Evolutionary conservation across 2,113 vertebrate genomes (phyloP).

Genomic region (Tachycineta bicolor): DNA sequence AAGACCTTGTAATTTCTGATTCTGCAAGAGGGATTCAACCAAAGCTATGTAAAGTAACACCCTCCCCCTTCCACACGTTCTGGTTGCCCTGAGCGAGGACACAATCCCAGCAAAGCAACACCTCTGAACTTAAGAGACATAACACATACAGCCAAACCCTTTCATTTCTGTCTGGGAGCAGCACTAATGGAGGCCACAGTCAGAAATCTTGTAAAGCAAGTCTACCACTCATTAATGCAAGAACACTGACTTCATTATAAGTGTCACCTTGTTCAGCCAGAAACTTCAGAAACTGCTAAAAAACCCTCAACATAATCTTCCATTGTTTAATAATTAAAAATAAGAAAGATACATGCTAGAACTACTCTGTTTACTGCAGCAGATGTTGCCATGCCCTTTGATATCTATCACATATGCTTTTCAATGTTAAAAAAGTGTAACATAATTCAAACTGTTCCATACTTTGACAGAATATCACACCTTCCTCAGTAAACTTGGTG

Average conservation of each 20-base stretch:
- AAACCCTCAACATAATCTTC: not conserved
- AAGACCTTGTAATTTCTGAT: not conserved
- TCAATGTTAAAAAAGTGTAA: not conserved
- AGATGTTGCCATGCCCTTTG: not conserved
- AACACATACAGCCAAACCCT: rapidly evolving
- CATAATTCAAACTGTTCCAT: not conserved
- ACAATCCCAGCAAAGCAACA: not conserved
- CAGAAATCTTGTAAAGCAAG: not conserved
- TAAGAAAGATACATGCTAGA: not conserved
- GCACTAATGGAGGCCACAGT: not conserved
- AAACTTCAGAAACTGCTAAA: not conserved
- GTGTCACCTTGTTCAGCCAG: not conserved
- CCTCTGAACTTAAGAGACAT: not conserved
- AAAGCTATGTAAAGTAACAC: not conserved
- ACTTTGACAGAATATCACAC: not conserved
- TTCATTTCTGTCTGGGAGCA: not conserved
- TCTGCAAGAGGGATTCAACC: not conserved
- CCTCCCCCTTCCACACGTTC: rapidly evolving
- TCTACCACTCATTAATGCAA: not conserved
- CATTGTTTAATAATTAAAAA: not conserved
- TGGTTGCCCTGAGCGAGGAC: not conserved
- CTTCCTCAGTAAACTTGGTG: not conserved
- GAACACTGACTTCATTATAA: not conserved
- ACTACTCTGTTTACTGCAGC: not conserved
- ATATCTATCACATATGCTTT: not conserved